Base-by-base conservation (phyloP, 2,113 vertebrate genomes). In the Typhlomys cinereus region DNA sequence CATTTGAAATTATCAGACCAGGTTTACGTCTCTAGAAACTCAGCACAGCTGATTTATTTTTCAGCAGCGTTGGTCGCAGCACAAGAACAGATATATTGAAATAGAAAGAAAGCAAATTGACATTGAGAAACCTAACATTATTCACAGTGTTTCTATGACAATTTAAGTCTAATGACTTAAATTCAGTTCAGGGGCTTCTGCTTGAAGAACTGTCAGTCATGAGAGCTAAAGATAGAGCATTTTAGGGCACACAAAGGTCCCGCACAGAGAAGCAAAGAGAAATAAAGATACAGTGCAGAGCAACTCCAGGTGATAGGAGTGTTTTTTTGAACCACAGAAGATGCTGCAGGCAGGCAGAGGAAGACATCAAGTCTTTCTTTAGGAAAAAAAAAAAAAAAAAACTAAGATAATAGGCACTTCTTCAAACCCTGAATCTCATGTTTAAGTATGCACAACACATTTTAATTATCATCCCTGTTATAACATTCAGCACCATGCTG, bases 401-500 rank as follows among this genome's bases (percentile, higher is more conserved):
- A 21, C 71, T 94, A 48, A 41, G 70, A 95, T 93, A 96, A 97
- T 94, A 94, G 84, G 79, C 21, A 81, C 78, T 91, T 93, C 89
- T 92, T 96, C 44, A 95, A 97, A 93, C 86, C 96, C 93, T 91
- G 88, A 96, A 97, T 96, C 86, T 96, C 85, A 90, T 94, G 95
- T 96, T 97, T 97, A 95, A 97, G 95, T 95, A 96, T 97, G 96
- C 64, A 6, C 93, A 95, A 96, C 96, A 94, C 93, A 97, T 96
- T 96, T 98, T 95, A 96, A 97, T 98, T 97, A 97, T 89, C 83
- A 78, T 87, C 92, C 78, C 84, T 89, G 85, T 97, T 97, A 96
- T 96, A 96, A 83, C 96, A 96, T 97, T 97, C 97, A 97, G 97
- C 96, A 96, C 94, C 93, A 92, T 93, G 88, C 97, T 96, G 87